A percentile compares a stretch with the other conserved stretches of the same genome.
phyloP scores from a whole-genome alignment of 2,888 invertebrate species.

The Rhamphomyia laevipes region DNA sequence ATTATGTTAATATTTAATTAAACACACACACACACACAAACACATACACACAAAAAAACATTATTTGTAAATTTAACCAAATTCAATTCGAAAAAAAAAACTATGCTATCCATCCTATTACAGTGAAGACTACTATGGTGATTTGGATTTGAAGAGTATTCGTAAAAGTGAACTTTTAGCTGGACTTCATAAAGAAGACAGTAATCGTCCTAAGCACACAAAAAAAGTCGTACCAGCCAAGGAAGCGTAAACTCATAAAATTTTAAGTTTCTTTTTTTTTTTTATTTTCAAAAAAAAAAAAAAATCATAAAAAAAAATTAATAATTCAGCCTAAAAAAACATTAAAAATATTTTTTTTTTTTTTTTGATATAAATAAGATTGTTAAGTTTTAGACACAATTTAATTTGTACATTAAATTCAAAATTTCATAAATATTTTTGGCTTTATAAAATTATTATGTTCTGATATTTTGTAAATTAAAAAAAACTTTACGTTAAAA shows the following conservation, averaged over 20 bases:
- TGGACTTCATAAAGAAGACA: slow-evolving; percentile 46
- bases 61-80: neutral
- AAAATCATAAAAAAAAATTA: slow-evolving; percentile 4
- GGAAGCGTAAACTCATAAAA: slow-evolving; percentile 30
- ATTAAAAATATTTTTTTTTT: slow-evolving; percentile 3
- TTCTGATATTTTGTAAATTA: too few relatives aligned
- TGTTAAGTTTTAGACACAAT: slow-evolving; percentile 12
- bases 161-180: slow-evolving; percentile 85
- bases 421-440: too few relatives aligned
- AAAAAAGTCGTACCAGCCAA: slow-evolving; percentile 34
- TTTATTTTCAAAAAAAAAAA: slow-evolving; percentile 7
- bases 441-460: too few relatives aligned
- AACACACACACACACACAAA: neutral
- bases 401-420: too few relatives aligned
- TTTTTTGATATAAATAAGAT: slow-evolving; percentile 8
- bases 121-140: slow-evolving; percentile 96
- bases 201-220: slow-evolving; percentile 39
- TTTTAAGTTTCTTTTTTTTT: neutral
- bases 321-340: slow-evolving; percentile 11
- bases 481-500: too few relatives aligned
- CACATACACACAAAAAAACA: neutral
- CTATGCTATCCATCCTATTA: slow-evolving; percentile 33
- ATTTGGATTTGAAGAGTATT: slow-evolving; percentile 88
- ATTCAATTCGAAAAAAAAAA: slow-evolving; percentile 12
- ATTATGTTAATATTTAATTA: slow-evolving; percentile 9